Evolutionary conservation across 1,140 invertebrate species (phyloP).

Genomic region (Arctopsyche grandis): DNA sequence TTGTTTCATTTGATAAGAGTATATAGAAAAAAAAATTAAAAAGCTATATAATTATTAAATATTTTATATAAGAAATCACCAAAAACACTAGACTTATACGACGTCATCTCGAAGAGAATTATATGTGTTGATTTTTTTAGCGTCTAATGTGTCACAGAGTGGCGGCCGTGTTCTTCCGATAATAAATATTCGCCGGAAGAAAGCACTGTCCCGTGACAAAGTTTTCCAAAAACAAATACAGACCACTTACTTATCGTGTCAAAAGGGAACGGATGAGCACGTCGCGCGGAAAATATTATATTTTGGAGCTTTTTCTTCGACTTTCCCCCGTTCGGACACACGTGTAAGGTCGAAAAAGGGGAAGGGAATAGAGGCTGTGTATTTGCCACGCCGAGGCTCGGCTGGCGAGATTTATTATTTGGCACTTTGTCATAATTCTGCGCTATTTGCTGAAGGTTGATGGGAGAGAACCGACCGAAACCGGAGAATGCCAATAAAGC

Average conservation of each 20-base stretch:
- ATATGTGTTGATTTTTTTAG: background rate
- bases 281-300: slow-evolving; percentile 37
- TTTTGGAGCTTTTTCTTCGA: slow-evolving; percentile 10
- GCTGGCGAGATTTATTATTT: slow-evolving; percentile 10
- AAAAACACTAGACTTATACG: no score
- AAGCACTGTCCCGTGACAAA: slow-evolving; percentile 36
- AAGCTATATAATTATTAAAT: no score
- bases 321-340: background rate
- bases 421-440: slow-evolving; percentile 26
- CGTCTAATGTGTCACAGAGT: slow-evolving; percentile 31
- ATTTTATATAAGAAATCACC: no score
- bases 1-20: no score
- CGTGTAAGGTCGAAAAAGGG: background rate
- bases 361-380: background rate
- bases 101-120: no score
- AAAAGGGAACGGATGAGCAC: slow-evolving; percentile 42
- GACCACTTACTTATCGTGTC: slow-evolving; percentile 52
- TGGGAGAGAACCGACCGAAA: background rate
- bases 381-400: background rate
- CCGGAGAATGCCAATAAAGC: background rate
- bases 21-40: no score
- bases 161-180: background rate
- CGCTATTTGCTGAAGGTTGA: slow-evolving; percentile 21
- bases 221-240: slow-evolving; percentile 45
- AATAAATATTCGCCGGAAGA: slow-evolving; percentile 28